Percentiles rank a stretch among this genome's conserved stretches.
Evolutionary conservation across 2,113 vertebrate genomes (phyloP).

Genomic region (Pelecanoides urinatrix): DNA sequence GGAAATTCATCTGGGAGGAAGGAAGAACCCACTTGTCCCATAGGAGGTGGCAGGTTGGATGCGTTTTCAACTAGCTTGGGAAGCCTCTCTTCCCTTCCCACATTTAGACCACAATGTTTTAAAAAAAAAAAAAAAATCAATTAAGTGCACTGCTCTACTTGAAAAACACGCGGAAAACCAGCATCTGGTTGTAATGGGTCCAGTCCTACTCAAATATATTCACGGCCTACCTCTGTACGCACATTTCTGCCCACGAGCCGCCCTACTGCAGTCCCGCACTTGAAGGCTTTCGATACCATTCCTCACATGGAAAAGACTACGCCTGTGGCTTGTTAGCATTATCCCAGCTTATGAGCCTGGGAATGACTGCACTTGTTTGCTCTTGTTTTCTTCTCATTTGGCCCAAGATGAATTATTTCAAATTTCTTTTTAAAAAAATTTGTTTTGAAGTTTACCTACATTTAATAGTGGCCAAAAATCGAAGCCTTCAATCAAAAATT

Average conservation of each 20-base stretch:
- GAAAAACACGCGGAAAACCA: not conserved
- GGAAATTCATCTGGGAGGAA: not conserved
- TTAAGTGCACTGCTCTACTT: not conserved
- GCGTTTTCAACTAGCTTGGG: not conserved
- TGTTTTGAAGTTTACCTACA: not conserved
- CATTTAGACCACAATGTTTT: not conserved
- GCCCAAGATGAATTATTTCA: not conserved
- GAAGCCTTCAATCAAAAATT: not conserved
- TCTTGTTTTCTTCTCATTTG: not conserved
- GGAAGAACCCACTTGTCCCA: not conserved
- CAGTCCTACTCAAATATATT: not conserved
- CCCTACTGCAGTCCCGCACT: not conserved
- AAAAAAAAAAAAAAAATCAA: not conserved
- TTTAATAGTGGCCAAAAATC: not conserved
- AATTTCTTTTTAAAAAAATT: not conserved
- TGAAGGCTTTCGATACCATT: not conserved
- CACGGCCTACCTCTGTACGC: not conserved
- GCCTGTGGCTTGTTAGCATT: not conserved
- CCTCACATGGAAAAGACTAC: constrained; percentile 2
- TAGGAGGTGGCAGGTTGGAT: not conserved
- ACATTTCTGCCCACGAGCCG: not conserved
- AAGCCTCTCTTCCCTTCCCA: not conserved
- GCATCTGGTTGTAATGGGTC: not conserved
- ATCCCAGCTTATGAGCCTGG: not conserved
- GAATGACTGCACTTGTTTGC: not conserved